Evolutionary conservation across 64 coral and sea anemone genomes (phyloP).

Genomic region (Hydrozoanthus tunicans): DNA sequence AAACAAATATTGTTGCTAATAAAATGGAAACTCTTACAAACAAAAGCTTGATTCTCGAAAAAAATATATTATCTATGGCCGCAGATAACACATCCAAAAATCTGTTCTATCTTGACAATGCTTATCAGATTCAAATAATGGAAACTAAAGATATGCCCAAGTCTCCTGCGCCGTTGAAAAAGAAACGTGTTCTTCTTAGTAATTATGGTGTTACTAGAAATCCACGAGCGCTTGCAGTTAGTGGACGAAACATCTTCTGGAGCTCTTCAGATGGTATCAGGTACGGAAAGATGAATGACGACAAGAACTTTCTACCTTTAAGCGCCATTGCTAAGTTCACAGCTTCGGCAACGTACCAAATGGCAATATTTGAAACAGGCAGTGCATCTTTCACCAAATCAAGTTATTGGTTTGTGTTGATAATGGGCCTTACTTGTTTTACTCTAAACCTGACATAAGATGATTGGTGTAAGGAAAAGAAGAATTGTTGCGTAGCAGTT

Average conservation of each 20-base stretch:
- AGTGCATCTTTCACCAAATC: background rate
- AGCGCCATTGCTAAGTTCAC: background rate
- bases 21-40: background rate
- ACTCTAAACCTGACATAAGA: background rate
- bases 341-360: background rate
- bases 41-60: background rate
- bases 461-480: too few relatives aligned
- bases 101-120: background rate
- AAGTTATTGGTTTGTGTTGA: background rate
- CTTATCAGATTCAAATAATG: background rate
- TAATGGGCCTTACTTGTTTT: background rate
- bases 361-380: conserved; percentile 28
- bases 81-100: background rate
- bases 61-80: background rate
- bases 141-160: background rate
- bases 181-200: background rate
- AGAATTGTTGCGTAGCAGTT: too few relatives aligned
- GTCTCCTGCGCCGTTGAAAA: background rate
- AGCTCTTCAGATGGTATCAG: background rate
- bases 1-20: background rate
- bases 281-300: background rate
- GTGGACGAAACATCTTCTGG: background rate
- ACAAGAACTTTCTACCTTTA: conserved; percentile 5
- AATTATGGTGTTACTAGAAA: background rate
- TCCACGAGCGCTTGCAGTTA: conserved; percentile 1